Percentiles rank a stretch among this genome's conserved stretches.
These are phyloP conservation scores for Xerus rutilus DNA, from an alignment of 2,797 vertebrate species.

Conservation along the genomic window DNA sequence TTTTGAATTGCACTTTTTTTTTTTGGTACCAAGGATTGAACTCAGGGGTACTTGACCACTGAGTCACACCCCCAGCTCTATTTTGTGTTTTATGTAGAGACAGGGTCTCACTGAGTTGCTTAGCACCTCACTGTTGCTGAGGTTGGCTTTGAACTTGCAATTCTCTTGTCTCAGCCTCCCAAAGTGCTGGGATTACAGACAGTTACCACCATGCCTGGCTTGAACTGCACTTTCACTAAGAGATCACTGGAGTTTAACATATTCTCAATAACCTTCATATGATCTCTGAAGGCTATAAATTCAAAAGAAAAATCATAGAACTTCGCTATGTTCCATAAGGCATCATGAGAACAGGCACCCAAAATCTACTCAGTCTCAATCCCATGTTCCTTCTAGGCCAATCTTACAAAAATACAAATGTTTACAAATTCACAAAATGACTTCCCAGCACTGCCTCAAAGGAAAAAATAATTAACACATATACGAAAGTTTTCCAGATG, in stretches of 20 bases:
- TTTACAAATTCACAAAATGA: slow-evolving; percentile 48
- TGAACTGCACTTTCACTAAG: background rate
- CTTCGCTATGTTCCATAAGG: background rate
- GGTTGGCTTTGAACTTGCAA: no score
- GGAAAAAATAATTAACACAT: background rate
- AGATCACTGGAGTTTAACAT: background rate
- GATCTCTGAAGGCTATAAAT: background rate
- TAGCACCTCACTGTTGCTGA: no score
- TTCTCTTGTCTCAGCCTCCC: no score
- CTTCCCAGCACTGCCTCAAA: background rate
- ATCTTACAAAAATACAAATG: slow-evolving; percentile 34
- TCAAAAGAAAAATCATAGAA: background rate
- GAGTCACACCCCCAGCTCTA: no score
- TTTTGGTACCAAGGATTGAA: no score
- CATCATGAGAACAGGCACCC: background rate
- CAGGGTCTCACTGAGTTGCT: no score
- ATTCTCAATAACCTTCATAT: background rate
- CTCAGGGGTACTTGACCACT: no score
- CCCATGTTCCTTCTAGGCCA: background rate
- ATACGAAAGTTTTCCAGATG: background rate
- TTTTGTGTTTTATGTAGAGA: no score
- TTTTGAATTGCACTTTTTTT: background rate
- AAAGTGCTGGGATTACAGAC: no score
- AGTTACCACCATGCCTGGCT: no score
- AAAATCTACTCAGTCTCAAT: background rate